phyloP scores from a whole-genome alignment of 2,797 vertebrate species.

The Protosalanx chinensis region DNA sequence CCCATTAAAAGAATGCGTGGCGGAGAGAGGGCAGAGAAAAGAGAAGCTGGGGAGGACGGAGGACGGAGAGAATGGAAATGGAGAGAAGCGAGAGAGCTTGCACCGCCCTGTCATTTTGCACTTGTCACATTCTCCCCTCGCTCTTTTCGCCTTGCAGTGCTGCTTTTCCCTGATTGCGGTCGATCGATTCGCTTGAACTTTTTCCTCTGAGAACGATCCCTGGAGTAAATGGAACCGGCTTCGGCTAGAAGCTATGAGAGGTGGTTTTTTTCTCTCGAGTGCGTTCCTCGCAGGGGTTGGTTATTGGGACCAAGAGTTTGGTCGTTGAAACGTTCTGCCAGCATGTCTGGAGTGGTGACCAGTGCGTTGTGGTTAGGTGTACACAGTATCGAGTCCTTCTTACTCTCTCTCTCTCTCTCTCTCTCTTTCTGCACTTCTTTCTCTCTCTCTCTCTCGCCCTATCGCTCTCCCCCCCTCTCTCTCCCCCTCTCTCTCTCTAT shows the following conservation, averaged over 20 bases:
- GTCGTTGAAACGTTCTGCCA: too few species aligned
- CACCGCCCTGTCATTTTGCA: background rate
- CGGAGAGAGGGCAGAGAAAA: background rate
- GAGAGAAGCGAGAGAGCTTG: background rate
- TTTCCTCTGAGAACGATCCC: conserved; percentile 12
- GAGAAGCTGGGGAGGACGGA: too few species aligned
- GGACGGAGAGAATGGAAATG: background rate
- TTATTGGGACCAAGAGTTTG: background rate
- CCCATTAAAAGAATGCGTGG: conserved; percentile 19
- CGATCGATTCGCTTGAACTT: conserved; percentile 28
- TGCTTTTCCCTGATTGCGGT: conserved; percentile 24
- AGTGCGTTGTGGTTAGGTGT: background rate
- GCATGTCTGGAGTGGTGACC: background rate
- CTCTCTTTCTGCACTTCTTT: conserved; percentile 29
- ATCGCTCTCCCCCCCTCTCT: conserved; percentile 26
- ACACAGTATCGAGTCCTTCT: background rate
- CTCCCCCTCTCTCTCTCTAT: conserved; percentile 32
- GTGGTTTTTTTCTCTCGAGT: conserved; percentile 2
- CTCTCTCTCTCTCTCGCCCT: conserved; percentile 28
- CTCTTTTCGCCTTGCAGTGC: conserved; percentile 13
- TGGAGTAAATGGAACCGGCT: background rate
- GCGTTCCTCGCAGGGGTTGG: background rate
- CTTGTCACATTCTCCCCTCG: background rate
- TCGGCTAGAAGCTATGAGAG: background rate
- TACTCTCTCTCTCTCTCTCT: conserved; percentile 31